Conservation (phyloP, 2,888 invertebrate genomes). For the Synergus laeviventris region DNA sequence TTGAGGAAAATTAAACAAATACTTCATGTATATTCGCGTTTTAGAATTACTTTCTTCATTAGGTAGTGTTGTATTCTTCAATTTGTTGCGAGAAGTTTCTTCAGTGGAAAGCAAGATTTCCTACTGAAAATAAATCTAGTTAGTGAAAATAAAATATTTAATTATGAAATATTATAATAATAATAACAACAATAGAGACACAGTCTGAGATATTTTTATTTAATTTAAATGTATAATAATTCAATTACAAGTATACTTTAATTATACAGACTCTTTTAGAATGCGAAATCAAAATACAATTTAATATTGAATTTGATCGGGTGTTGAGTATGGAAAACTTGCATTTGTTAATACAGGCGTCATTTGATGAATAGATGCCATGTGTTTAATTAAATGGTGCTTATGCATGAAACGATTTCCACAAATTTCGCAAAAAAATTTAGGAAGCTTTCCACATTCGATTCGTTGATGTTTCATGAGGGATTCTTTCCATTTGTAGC, state of each 20-base stretch:
- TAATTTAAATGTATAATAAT: neutral
- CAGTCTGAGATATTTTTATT: neutral
- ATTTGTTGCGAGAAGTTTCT: neutral
- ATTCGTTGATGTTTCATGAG: conserved; percentile 68
- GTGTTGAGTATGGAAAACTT: neutral
- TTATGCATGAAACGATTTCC: conserved; percentile 76
- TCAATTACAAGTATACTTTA: neutral
- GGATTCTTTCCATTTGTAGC: conserved; percentile 70
- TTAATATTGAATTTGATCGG: conserved; percentile 15
- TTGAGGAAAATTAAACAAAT: neutral
- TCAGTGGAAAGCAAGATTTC: neutral
- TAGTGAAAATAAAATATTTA: neutral
- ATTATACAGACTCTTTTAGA: neutral
- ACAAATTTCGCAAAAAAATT: conserved; percentile 71
- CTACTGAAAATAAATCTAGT: neutral
- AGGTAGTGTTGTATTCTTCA: neutral
- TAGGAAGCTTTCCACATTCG: conserved; percentile 70
- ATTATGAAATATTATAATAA: neutral
- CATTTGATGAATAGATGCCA: conserved; percentile 60
- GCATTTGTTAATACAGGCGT: conserved; percentile 1
- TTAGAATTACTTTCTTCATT: neutral
- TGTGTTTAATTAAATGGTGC: conserved; percentile 74
- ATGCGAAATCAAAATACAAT: neutral
- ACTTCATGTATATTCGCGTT: neutral
- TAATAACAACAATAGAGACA: neutral